Conservation (phyloP, 2,797 vertebrate genomes). For the Myotis pilosus region DNA sequence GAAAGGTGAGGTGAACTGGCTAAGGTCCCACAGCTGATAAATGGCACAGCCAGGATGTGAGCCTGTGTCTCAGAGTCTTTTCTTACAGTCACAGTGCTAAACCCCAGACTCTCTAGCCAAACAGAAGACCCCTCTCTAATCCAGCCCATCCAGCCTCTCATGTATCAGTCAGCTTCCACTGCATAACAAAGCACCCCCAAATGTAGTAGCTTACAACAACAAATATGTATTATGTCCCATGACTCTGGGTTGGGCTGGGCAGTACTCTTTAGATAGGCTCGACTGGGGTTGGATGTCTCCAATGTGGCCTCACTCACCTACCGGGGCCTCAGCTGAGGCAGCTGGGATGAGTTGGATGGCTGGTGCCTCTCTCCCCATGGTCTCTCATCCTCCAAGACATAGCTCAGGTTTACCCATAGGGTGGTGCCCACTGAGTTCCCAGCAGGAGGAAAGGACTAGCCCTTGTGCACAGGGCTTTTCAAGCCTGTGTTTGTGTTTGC, state of each 20-base stretch:
- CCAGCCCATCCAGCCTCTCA: neutral
- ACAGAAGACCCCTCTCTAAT: neutral
- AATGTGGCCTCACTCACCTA: neutral
- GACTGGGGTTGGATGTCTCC: rapidly evolving
- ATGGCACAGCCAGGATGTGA: neutral
- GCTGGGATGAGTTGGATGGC: neutral
- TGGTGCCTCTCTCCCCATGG: neutral
- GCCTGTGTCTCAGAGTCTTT: neutral
- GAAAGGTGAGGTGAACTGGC: neutral
- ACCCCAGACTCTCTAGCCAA: neutral
- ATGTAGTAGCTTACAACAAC: neutral
- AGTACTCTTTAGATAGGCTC: neutral
- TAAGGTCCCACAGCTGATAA: too few relatives aligned
- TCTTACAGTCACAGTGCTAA: neutral
- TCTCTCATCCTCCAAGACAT: neutral
- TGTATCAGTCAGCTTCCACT: neutral
- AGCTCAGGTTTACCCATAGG: rapidly evolving
- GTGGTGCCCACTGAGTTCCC: neutral
- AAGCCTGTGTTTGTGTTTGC: neutral
- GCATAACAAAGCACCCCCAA: neutral
- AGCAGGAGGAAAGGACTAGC: neutral
- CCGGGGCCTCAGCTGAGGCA: neutral
- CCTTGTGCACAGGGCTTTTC: neutral
- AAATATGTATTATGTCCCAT: too few relatives aligned
- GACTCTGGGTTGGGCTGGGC: too few relatives aligned